Evolutionary conservation across 2,888 invertebrate species (phyloP), one percentile per base, ranked within the genome.

Genomic region (Dasysyrphus tricinctus): DNA sequence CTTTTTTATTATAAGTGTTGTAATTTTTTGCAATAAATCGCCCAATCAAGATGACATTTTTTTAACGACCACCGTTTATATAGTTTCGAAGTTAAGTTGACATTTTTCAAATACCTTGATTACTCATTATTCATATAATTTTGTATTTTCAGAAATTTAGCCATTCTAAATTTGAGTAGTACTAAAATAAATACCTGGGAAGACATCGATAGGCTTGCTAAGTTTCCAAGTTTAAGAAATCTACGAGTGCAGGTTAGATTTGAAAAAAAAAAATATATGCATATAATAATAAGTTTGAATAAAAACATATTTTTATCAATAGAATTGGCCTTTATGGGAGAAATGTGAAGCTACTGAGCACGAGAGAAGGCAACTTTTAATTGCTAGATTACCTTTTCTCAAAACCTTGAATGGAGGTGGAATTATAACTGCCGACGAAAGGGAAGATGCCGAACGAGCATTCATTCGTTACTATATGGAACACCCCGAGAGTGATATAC

Each of bases 381-480:
- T 98, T 65, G 98, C 98, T 12, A 94, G 98, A 87, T 93, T 98
- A 84, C 98, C 98, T 49, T 96, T 96, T 91, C 95, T 98, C 59
- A 94, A 95, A 88, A 96, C 96, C 72, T 93, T 98, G 54, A 98
- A 98, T 93, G 98, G 98, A 0, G 98, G 98, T 77, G 97, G 96
- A 19, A 94, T 94, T 14, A 97, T 98, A 88, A 95, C 95, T 44
- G 94, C 94, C 0, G 96, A 97, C 89, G 98, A 98, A 91, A 94
- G 98, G 79, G 98, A 98, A 92, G 96, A 97, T 90, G 97, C 98
- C 14, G 98, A 98, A 92, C 94, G 98, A 82, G 97, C 98, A 88
- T 98, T 98, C 92, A 97, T 98, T 89, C 94, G 98, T 80, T 96
- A 97, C 91, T 98, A 97, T 92, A 96, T 97, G 96, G 96, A 97